Percentiles rank a stretch among this genome's conserved stretches.
These are phyloP conservation scores for Ceratitis capitata DNA, from an alignment of 1,140 invertebrate genomes.

Conservation along the genomic window DNA sequence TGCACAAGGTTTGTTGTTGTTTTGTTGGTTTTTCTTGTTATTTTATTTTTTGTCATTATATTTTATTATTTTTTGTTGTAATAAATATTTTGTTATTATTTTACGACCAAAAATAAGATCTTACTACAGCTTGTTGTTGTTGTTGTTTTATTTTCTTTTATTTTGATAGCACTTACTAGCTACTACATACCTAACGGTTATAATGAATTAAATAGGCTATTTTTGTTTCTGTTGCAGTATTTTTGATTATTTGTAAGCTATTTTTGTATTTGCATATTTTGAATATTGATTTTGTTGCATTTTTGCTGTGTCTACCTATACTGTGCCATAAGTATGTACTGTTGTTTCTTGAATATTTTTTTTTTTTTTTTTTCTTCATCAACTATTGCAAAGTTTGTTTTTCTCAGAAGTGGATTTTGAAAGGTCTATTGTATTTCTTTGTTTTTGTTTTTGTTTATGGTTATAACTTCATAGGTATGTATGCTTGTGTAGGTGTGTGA, in stretches of 20 bases:
- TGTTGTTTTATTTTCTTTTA: background rate
- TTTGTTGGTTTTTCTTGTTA: background rate
- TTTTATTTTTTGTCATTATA: background rate
- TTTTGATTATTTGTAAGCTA: constrained; percentile 6
- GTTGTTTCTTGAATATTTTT: background rate
- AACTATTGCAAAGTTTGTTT: background rate
- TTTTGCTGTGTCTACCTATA: background rate
- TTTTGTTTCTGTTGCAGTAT: background rate
- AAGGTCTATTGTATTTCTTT: background rate
- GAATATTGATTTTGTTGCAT: background rate
- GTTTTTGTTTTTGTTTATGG: background rate
- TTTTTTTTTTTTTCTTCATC: background rate
- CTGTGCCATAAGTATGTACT: too few species aligned
- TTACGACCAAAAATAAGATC: background rate
- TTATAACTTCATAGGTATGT: background rate
- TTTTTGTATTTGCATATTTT: background rate
- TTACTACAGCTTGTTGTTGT: background rate
- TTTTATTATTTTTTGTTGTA: background rate
- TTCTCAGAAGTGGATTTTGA: background rate
- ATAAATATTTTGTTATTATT: constrained; percentile 23
- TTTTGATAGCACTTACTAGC: background rate
- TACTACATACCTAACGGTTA: constrained; percentile 13
- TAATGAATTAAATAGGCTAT: background rate
- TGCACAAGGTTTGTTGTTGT: constrained; percentile 29
- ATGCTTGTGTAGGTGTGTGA: background rate